Evolutionary conservation across 2,113 vertebrate genomes (phyloP).

Genomic region (Atherinomorus stipes): DNA sequence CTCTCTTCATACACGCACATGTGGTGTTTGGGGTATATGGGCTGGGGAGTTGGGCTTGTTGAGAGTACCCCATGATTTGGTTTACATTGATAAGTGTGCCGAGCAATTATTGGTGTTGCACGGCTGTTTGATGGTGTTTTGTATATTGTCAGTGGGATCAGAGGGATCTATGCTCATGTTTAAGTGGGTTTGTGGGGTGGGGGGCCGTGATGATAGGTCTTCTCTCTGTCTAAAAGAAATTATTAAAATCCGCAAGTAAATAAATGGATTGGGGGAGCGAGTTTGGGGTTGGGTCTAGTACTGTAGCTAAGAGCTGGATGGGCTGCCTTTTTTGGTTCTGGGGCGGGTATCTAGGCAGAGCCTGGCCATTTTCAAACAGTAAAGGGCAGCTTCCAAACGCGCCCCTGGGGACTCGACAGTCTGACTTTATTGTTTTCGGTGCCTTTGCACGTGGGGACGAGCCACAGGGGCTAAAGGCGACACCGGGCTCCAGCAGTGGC

Average conservation of each 20-base stretch:
- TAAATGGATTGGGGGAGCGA: neutral
- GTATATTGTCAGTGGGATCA: no score
- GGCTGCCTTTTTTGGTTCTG: neutral
- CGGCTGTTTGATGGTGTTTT: no score
- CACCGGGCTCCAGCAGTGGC: slow-evolving; percentile 47
- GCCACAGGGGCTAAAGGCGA: slow-evolving; percentile 75
- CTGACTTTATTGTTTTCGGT: neutral
- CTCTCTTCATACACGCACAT: neutral
- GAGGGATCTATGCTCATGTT: no score
- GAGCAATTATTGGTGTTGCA: no score
- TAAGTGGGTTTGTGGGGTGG: neutral
- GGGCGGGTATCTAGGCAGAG: accelerated
- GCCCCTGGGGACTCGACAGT: neutral
- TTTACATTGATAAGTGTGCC: no score
- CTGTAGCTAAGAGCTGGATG: neutral
- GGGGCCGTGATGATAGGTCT: neutral
- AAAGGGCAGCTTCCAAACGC: neutral
- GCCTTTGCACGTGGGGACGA: slow-evolving; percentile 43
- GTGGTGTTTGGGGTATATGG: slow-evolving; percentile 2
- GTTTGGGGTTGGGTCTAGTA: neutral
- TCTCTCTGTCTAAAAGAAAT: no score
- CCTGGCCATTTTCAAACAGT: neutral
- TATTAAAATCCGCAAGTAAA: no score
- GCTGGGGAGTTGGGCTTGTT: neutral
- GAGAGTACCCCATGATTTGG: neutral